These are phyloP conservation scores for Gephyroberyx darwinii DNA, from an alignment of 2,797 vertebrate genomes.

Conservation along the genomic window DNA sequence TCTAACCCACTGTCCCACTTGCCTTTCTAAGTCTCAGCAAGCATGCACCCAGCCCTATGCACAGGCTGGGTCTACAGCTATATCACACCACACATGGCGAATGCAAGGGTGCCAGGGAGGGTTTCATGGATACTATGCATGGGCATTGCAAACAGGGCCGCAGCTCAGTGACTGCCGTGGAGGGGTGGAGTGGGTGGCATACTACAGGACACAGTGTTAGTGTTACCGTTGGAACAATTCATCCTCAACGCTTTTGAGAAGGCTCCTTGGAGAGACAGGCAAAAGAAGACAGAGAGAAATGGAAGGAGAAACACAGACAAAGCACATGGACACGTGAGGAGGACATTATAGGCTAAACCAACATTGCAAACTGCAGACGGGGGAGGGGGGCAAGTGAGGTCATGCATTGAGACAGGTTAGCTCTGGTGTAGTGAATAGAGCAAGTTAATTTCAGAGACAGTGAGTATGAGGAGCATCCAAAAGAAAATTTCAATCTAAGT, in stretches of 20 bases:
- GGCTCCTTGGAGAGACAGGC: conserved; percentile 76
- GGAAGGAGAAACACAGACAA: conserved; percentile 63
- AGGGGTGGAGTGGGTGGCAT: conserved; percentile 32
- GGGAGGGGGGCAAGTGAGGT: conserved; percentile 21
- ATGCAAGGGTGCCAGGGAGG: conserved; percentile 1
- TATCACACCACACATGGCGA: conserved; percentile 39
- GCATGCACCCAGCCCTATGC: neutral
- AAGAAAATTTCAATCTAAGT: neutral
- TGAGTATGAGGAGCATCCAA: conserved; percentile 9
- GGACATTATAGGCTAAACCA: conserved; percentile 29
- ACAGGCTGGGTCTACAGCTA: conserved; percentile 36
- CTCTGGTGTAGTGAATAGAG: conserved; percentile 16
- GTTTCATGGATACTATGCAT: conserved; percentile 5
- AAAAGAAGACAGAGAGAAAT: conserved; percentile 54
- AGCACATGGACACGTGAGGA: conserved; percentile 66
- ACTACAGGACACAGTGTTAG: conserved; percentile 62
- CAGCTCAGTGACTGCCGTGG: neutral
- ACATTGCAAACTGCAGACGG: conserved; percentile 41
- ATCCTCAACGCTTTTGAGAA: conserved; percentile 88
- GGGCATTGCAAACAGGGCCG: conserved; percentile 16
- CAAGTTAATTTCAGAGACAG: conserved; percentile 39
- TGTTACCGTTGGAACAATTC: conserved; percentile 88
- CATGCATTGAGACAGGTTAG: conserved; percentile 50
- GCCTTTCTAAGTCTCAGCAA: neutral
- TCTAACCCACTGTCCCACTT: conserved; percentile 2